Evolutionary conservation across 1,140 invertebrate genomes (phyloP).

Genomic region (Drosophila melanica): DNA sequence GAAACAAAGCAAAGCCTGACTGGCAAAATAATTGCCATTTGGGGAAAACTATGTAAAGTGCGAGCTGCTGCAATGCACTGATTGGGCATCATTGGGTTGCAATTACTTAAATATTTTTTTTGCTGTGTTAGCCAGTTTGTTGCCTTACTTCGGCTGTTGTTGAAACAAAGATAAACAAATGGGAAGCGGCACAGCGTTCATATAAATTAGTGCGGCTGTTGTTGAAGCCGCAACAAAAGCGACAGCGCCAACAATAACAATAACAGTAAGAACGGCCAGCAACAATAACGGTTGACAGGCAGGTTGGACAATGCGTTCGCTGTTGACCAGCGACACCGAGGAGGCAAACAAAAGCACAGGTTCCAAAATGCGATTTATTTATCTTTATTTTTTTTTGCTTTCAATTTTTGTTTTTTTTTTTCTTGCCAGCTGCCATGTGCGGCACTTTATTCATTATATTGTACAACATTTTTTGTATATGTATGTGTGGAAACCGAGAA

Average conservation of each 20-base stretch:
- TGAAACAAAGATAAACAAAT: constrained; percentile 49
- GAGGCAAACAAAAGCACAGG: constrained; percentile 29
- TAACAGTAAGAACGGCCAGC: constrained; percentile 42
- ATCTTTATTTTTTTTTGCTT: too few relatives aligned
- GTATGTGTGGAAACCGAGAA: not conserved
- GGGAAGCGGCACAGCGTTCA: constrained; percentile 11
- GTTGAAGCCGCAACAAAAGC: constrained; percentile 29
- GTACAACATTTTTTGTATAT: constrained; percentile 26
- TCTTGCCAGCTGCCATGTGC: constrained; percentile 35
- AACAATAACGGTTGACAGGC: constrained; percentile 59
- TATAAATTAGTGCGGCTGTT: constrained; percentile 32
- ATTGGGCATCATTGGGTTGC: constrained; percentile 10
- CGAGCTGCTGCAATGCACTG: constrained; percentile 2
- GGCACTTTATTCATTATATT: constrained; percentile 60
- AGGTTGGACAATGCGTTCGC: constrained; percentile 54
- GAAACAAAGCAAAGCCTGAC: too few relatives aligned
- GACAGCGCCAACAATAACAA: constrained; percentile 36
- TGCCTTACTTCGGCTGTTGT: not conserved
- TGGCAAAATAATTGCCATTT: too few relatives aligned
- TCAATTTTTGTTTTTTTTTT: not conserved
- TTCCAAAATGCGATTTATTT: too few relatives aligned
- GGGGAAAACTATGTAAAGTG: not conserved
- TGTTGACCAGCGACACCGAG: constrained; percentile 43
- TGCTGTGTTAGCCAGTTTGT: constrained; percentile 1
- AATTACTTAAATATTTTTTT: constrained; percentile 43